Conservation (phyloP, 2,888 invertebrate species). For the Plagodis dolabraria region DNA sequence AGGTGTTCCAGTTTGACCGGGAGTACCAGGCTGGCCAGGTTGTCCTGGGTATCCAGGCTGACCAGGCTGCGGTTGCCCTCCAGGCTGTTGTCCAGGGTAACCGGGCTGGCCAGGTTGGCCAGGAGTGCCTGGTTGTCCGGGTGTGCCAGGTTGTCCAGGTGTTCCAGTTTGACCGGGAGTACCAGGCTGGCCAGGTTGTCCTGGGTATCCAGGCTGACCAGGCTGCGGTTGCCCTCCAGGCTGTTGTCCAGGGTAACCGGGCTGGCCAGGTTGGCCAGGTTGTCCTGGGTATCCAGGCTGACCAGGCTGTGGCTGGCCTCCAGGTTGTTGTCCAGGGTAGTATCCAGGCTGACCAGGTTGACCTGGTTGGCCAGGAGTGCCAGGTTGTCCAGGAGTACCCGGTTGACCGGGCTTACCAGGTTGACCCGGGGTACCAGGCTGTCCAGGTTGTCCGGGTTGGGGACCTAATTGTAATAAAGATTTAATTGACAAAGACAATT, state of each 20-base stretch:
- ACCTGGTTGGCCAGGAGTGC: constrained; percentile 17
- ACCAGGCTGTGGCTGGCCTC: constrained; percentile 11
- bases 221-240: constrained; percentile 12
- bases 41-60: constrained; percentile 32
- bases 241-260: neutral
- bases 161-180: constrained; percentile 39
- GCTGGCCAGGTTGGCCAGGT: constrained; percentile 27
- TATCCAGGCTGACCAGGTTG: constrained; percentile 22
- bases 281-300: constrained; percentile 36
- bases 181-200: constrained; percentile 28
- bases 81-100: constrained; percentile 23
- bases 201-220: constrained; percentile 34
- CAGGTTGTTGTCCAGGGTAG: neutral
- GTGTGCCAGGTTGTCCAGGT: constrained; percentile 45
- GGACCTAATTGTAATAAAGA: neutral
- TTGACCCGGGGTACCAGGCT: constrained; percentile 34
- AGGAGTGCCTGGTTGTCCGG: constrained; percentile 43
- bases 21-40: constrained; percentile 26
- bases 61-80: constrained; percentile 25
- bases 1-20: constrained; percentile 46
- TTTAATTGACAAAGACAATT: too few species aligned
- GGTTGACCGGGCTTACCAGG: constrained; percentile 42
- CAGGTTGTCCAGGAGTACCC: constrained; percentile 40
- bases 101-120: constrained; percentile 28
- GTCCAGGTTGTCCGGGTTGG: constrained; percentile 32